Base-by-base conservation (phyloP, 2,797 vertebrate species). In the Poecilia gillii region DNA sequence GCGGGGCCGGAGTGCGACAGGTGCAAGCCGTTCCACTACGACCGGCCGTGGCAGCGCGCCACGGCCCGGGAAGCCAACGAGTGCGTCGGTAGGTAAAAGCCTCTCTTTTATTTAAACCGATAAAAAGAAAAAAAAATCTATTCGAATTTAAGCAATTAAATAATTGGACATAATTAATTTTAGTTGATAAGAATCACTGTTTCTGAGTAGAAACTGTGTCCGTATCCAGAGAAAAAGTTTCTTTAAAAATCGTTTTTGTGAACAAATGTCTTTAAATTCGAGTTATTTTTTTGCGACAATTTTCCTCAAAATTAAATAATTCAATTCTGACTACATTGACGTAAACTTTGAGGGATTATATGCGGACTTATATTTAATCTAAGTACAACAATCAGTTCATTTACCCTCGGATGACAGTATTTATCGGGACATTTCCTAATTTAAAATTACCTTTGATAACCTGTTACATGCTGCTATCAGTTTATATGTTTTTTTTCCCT, bases 1-100 rank as follows among this genome's bases (percentile, higher is more conserved):
- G 98, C 96, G 20, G 99, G 99, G 1, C 98, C 98, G 3, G 98
- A 99, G 95, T 99, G 98, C 91, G 99, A 99, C 96, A 96, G 98
- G 94, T 99, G 99, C 96, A 99, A 99, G 77, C 98, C 98, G 4
- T 99, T 99, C 95, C 98, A 99, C 95, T 99, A 99, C 51, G 99
- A 99, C 94, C 96, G 99, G 73, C 99, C 98, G 47, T 99, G 99
- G 99, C 99, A 99, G 91, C 96, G 99, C 87, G 99, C 99, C 83
- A 99, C 98, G 12, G 97, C 97, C 83, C 94, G 99, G 33, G 99
- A 99, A 72, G 97, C 99, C 90, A 99, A 99, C 96, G 98, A 99
- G 92, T 99, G 98, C 81, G 97, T 99, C 87, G 98, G 98, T 99
- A 94, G 98, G 98, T 95, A 39, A 0, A 3, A 16, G 1, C 55